Percentiles rank a stretch among this genome's conserved stretches.
Conservation (phyloP, 2,113 vertebrate species). For the Rhinoderma darwinii region DNA sequence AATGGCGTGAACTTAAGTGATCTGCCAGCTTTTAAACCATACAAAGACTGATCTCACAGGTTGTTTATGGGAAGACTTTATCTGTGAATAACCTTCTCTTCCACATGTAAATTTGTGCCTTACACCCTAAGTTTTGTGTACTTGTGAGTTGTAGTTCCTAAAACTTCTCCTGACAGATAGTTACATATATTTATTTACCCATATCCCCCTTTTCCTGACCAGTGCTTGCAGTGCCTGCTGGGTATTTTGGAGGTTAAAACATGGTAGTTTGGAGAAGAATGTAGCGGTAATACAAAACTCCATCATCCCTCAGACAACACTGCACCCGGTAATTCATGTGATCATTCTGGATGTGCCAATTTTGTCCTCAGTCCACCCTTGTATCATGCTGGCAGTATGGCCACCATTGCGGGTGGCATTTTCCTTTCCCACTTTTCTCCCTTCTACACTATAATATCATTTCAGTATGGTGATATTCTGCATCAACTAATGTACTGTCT, state of each 20-base stretch:
- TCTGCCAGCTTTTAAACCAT: conserved; percentile 76
- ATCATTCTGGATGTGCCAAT: conserved; percentile 84
- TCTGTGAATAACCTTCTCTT: conserved; percentile 90
- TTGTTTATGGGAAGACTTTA: conserved; percentile 76
- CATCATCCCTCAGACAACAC: conserved; percentile 68
- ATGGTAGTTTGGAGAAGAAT: conserved; percentile 77
- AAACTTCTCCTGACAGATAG: conserved; percentile 69
- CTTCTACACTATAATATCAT: conserved; percentile 57
- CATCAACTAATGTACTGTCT: conserved; percentile 63
- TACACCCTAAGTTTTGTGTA: conserved; percentile 96
- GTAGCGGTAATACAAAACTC: conserved; percentile 78
- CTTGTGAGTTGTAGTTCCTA: conserved; percentile 85
- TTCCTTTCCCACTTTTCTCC: conserved; percentile 58
- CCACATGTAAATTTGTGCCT: conserved; percentile 99
- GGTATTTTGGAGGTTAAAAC: conserved; percentile 61
- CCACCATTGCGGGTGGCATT: conserved; percentile 69
- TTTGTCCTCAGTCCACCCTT: conserved; percentile 71
- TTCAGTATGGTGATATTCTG: conserved; percentile 58
- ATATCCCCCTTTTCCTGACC: conserved; percentile 54
- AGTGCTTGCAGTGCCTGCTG: conserved; percentile 27
- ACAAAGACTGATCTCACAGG: conserved; percentile 78
- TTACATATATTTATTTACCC: conserved; percentile 78
- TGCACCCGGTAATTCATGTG: conserved; percentile 59
- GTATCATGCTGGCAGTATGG: conserved; percentile 71
- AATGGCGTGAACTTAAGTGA: conserved; percentile 74